Conservation (phyloP, 2,888 invertebrate genomes). For the Laothoe populi region DNA sequence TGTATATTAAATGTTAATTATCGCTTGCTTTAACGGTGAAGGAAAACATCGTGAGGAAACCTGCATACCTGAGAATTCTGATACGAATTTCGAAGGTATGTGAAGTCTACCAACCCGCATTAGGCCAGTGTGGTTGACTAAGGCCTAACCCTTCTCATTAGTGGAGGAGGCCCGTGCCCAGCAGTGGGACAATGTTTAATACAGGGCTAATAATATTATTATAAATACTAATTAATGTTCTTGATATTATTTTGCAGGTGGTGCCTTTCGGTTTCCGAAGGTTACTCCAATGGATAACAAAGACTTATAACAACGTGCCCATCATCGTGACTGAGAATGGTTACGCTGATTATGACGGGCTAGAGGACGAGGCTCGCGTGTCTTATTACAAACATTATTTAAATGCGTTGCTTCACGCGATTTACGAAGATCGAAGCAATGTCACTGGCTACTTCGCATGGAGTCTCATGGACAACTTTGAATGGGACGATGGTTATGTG, state of each 20-base stretch:
- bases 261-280: constrained; percentile 85
- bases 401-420: constrained; percentile 74
- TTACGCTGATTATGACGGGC: constrained; percentile 78
- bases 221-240: neutral
- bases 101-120: too few species aligned
- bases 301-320: constrained; percentile 78
- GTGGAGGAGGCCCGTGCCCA: too few species aligned
- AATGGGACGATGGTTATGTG: constrained; percentile 92
- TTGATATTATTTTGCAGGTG: constrained; percentile 61
- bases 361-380: constrained; percentile 82
- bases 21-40: too few species aligned
- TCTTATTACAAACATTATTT: constrained; percentile 84
- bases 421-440: constrained; percentile 86
- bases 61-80: too few species aligned
- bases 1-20: too few species aligned
- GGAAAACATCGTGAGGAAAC: too few species aligned
- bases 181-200: too few species aligned
- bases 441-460: constrained; percentile 90
- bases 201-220: too few species aligned
- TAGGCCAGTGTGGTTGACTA: too few species aligned
- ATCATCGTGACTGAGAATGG: constrained; percentile 85
- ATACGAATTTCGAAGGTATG: too few species aligned
- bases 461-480: constrained; percentile 94
- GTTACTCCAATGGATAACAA: constrained; percentile 81
- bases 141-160: too few species aligned